These are phyloP conservation scores for Sycobia sp. DNA, from an alignment of 1,140 invertebrate genomes.

Conservation along the genomic window DNA sequence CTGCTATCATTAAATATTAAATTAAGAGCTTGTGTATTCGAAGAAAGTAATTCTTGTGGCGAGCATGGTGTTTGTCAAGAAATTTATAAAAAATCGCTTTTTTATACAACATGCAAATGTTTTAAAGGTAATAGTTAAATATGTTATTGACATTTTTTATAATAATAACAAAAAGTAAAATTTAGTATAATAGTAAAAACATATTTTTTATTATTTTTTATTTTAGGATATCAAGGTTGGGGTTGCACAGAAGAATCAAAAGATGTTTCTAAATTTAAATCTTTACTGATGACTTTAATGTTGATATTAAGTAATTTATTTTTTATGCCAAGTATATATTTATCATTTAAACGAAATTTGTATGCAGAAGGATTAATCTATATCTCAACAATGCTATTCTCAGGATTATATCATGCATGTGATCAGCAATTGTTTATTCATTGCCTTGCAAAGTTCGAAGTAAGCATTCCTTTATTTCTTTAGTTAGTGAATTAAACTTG, in stretches of 20 bases:
- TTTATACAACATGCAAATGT: constrained; percentile 63
- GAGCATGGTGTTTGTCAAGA: constrained; percentile 61
- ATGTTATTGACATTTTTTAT: constrained; percentile 13
- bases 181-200: constrained; percentile 6
- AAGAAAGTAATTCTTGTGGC: constrained; percentile 59
- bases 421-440: constrained; percentile 64
- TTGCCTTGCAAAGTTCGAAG: constrained; percentile 58
- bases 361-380: constrained; percentile 85
- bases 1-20: constrained; percentile 64
- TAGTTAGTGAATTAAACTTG: no score
- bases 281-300: constrained; percentile 74
- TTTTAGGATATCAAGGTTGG: constrained; percentile 74
- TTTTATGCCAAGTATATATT: constrained; percentile 82
- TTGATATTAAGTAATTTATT: constrained; percentile 86
- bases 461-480: constrained; percentile 33
- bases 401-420: constrained; percentile 82
- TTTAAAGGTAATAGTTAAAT: constrained; percentile 52
- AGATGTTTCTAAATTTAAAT: constrained; percentile 69
- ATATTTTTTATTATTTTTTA: constrained; percentile 26
- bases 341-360: constrained; percentile 76
- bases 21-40: constrained; percentile 59
- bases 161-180: not conserved
- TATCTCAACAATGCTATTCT: constrained; percentile 84
- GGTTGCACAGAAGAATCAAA: constrained; percentile 80
- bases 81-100: constrained; percentile 61